Conservation (phyloP, 2,888 invertebrate species). For the Tetanocera ferruginea region DNA sequence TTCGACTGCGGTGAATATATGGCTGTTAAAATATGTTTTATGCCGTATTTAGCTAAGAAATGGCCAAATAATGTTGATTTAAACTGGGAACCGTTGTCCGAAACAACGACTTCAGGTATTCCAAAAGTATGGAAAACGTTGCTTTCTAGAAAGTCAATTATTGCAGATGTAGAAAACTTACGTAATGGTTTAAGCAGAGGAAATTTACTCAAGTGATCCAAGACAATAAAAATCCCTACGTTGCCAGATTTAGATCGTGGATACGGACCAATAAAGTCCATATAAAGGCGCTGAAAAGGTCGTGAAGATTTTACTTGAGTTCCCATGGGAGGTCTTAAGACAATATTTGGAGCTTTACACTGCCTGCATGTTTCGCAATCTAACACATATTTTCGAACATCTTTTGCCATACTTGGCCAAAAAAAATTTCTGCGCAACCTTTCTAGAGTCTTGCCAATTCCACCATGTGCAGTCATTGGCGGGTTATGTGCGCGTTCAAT, state of each 20-base stretch:
- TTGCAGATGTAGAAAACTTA: conserved; percentile 10
- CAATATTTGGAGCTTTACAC: conserved; percentile 31
- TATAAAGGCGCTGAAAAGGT: conserved; percentile 42
- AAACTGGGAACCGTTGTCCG: conserved; percentile 23
- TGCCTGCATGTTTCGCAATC: conserved; percentile 23
- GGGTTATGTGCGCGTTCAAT: conserved; percentile 25
- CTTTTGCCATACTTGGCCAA: conserved; percentile 41
- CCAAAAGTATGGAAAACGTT: conserved; percentile 11
- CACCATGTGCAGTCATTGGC: conserved; percentile 24
- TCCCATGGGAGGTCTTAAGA: conserved; percentile 40
- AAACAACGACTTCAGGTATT: not conserved
- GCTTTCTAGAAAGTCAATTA: conserved; percentile 14
- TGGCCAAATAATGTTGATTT: not conserved
- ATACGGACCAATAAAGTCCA: conserved; percentile 42
- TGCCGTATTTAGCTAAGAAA: conserved; percentile 12
- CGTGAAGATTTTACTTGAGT: conserved; percentile 25
- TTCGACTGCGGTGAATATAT: conserved; percentile 18
- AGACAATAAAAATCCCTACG: conserved; percentile 39
- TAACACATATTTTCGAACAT: conserved; percentile 34
- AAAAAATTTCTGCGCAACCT: conserved; percentile 35
- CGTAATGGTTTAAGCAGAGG: conserved; percentile 29
- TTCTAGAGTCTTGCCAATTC: conserved; percentile 36
- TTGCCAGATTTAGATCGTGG: conserved; percentile 31
- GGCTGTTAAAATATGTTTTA: not conserved
- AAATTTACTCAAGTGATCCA: conserved; percentile 44